Evolutionary conservation across 2,797 vertebrate species (phyloP), one percentile per base, ranked within the genome.

Genomic region (Taeniopygia guttata): DNA sequence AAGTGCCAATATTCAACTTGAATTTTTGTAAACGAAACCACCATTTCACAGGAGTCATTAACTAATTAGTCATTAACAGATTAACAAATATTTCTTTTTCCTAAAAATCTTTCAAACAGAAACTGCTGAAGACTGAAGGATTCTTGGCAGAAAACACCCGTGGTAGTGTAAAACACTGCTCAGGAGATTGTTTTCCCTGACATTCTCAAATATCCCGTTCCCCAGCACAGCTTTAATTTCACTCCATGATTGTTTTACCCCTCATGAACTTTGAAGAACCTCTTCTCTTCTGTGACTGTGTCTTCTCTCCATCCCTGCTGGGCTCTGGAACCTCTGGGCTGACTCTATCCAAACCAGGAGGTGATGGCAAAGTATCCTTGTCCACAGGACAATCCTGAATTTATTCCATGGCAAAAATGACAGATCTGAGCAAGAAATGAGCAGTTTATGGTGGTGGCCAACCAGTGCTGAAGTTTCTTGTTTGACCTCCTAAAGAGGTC

Each of bases 171-270:
- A 51, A 93, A 12, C 84, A 16, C 76, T 7, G 3, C 62, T 81
- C 38, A 26, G 69, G 54, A 94, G 87, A 78, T 91, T 68, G 63
- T 86, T 96, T 96, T 67, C 63, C 76, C 79, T 74, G 54, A 32
- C 19, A 0, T 89, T 94, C 92, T 97, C 93, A 77, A 92, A 93
- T 93, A 67, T 87, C 79, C 86, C 17, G 3, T 94, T 75, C 80
- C 67, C 69, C 84, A 88, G 92, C 81, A 89, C 29, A 93, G 89
- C 69, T 97, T 95, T 83, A 59, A 94, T 97, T 97, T 96, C 91
- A 49, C 42, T 48, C 95, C 91, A 26, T 6, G 23, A 32, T 82
- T 78, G 56, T 70, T 89, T 95, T 84, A 62, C 60, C 49, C 63
- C 7, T n/a, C 40, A 43, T 74, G 92, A 96, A 96, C 84, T 95